Evolutionary conservation across 1,140 invertebrate species (phyloP).

Genomic region (Olivierus martensii): DNA sequence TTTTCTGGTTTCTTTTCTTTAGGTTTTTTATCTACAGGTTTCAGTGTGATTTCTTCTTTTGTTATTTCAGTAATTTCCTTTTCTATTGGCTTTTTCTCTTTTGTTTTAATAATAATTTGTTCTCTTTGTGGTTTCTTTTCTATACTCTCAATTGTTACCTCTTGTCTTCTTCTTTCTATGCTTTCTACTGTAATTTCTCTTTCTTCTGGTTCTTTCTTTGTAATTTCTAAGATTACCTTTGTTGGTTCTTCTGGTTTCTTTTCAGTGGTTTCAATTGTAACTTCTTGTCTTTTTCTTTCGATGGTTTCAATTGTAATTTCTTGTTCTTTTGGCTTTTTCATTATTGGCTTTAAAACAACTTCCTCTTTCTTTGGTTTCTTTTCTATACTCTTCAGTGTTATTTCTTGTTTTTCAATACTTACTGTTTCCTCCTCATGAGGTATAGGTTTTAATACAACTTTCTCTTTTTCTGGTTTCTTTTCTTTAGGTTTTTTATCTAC

Average conservation of each 20-base stretch:
- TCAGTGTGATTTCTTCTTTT: not conserved
- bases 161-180: not conserved
- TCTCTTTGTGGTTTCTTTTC: slow-evolving; percentile 5
- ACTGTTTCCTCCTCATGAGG: not conserved
- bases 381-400: not conserved
- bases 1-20: not conserved
- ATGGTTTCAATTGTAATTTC: slow-evolving; percentile 7
- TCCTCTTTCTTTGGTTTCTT: slow-evolving; percentile 3
- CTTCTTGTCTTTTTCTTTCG: not conserved
- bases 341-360: slow-evolving; percentile 4
- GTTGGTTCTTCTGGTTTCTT: slow-evolving; percentile 1
- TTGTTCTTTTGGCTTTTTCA: slow-evolving; percentile 1
- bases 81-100: slow-evolving; percentile 1
- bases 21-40: slow-evolving; percentile 4
- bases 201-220: not conserved
- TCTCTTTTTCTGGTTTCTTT: not conserved
- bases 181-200: not conserved
- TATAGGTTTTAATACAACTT: slow-evolving; percentile 3
- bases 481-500: slow-evolving; percentile 4
- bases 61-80: not conserved
- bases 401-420: not conserved
- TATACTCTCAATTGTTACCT: not conserved
- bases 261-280: not conserved
- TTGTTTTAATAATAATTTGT: slow-evolving; percentile 4
- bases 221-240: not conserved